Conservation (phyloP, 2,113 vertebrate genomes). For the Poeciliopsis turrubarensis region DNA sequence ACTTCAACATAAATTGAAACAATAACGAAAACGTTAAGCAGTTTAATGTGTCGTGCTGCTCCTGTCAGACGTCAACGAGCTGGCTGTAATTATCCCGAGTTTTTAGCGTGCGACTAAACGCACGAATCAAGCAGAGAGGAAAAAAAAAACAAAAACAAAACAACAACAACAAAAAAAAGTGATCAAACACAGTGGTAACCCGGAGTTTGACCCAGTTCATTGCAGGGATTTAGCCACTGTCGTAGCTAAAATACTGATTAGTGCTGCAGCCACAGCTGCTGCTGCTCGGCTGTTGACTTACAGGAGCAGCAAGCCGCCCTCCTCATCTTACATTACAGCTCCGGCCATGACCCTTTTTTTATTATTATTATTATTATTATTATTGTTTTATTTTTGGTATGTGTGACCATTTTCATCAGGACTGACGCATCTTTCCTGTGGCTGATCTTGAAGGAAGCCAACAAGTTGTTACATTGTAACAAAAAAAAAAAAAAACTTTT, state of each 20-base stretch:
- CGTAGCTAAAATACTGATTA: conserved; percentile 38
- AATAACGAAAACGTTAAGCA: neutral
- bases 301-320: conserved; percentile 31
- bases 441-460: conserved; percentile 17
- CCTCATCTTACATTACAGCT: conserved; percentile 38
- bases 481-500: neutral
- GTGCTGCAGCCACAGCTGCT: conserved; percentile 31
- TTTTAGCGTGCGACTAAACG: conserved; percentile 1
- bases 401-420: conserved; percentile 8
- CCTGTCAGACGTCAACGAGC: neutral
- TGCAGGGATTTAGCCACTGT: conserved; percentile 21
- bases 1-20: too few species aligned
- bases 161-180: neutral
- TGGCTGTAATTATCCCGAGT: conserved; percentile 16
- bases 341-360: conserved; percentile 26
- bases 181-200: conserved; percentile 33
- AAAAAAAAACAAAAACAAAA: too few species aligned
- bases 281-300: conserved; percentile 21
- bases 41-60: neutral
- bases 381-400: too few species aligned
- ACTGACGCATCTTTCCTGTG: conserved; percentile 18
- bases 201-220: conserved; percentile 25
- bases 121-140: neutral
- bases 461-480: too few species aligned
- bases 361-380: too few species aligned